These are phyloP conservation scores for Aleadryas rufinucha DNA, from an alignment of 2,113 vertebrate species.

Conservation along the genomic window DNA sequence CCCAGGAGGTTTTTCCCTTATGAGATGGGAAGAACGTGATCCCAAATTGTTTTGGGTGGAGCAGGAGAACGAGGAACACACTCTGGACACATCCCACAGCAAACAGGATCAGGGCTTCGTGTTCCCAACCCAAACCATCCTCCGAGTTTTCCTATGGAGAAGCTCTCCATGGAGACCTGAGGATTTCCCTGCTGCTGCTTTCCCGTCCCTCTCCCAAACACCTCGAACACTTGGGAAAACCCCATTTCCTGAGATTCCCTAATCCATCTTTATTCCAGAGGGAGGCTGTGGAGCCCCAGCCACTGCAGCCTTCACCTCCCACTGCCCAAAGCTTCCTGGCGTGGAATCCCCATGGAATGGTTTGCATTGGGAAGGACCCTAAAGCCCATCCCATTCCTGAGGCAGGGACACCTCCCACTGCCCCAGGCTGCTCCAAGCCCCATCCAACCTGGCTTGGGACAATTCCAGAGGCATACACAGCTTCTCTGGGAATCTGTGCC, in stretches of 20 bases:
- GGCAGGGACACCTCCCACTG: not conserved
- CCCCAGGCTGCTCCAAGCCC: not conserved
- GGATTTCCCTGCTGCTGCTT: not conserved
- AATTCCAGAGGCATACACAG: not conserved
- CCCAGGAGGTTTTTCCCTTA: not conserved
- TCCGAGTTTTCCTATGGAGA: too few relatives aligned
- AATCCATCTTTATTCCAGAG: not conserved
- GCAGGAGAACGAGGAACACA: too few relatives aligned
- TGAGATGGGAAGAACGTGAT: too few relatives aligned
- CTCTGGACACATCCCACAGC: too few relatives aligned
- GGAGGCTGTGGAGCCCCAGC: not conserved
- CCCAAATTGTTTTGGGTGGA: too few relatives aligned
- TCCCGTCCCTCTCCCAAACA: rapidly evolving
- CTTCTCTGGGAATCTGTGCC: not conserved
- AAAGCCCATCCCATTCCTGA: not conserved
- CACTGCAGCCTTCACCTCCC: not conserved
- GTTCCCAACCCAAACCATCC: too few relatives aligned
- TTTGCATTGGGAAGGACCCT: not conserved
- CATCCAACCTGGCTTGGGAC: not conserved
- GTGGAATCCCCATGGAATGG: not conserved
- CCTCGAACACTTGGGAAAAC: not conserved
- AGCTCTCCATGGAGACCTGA: too few relatives aligned
- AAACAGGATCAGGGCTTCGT: too few relatives aligned
- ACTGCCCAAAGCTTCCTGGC: not conserved
- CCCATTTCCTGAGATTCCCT: not conserved